Conservation (phyloP, 2,888 invertebrate genomes). For the Eristalis tenax region DNA sequence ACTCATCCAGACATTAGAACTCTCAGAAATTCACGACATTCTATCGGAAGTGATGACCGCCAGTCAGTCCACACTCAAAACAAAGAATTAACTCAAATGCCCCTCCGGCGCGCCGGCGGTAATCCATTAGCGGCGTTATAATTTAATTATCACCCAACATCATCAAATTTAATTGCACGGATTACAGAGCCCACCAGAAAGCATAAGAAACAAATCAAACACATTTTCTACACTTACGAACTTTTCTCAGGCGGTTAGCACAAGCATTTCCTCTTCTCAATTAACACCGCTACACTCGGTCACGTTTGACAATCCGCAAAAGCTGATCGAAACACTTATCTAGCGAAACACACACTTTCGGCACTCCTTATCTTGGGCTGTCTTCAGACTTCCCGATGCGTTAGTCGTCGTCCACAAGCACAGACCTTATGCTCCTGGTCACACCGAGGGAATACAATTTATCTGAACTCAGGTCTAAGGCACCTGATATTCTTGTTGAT, state of each 20-base stretch:
- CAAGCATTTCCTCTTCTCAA: constrained; percentile 29
- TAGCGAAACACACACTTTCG: neutral
- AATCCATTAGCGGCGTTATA: constrained; percentile 55
- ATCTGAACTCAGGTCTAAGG: neutral
- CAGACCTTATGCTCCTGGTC: constrained; percentile 25
- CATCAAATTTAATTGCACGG: constrained; percentile 48
- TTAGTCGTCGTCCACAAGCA: constrained; percentile 10
- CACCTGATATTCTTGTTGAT: constrained; percentile 19
- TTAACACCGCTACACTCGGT: constrained; percentile 28
- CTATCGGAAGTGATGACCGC: constrained; percentile 10
- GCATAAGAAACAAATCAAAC: constrained; percentile 12
- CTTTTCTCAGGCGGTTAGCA: constrained; percentile 16
- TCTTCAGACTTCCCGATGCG: constrained; percentile 25
- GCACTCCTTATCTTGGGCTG: constrained; percentile 49
- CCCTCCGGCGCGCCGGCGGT: constrained; percentile 3
- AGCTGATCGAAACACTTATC: constrained; percentile 6
- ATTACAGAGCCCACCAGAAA: constrained; percentile 36
- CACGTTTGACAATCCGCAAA: neutral
- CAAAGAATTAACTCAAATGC: constrained; percentile 41
- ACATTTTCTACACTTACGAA: constrained; percentile 54
- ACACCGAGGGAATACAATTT: constrained; percentile 15
- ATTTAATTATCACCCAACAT: constrained; percentile 63
- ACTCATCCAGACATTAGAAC: neutral
- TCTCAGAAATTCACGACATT: constrained; percentile 13
- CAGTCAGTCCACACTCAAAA: constrained; percentile 10